These are phyloP conservation scores for Plecturocebus donacophilus DNA, from an alignment of 2,113 vertebrate genomes.

Conservation along the genomic window DNA sequence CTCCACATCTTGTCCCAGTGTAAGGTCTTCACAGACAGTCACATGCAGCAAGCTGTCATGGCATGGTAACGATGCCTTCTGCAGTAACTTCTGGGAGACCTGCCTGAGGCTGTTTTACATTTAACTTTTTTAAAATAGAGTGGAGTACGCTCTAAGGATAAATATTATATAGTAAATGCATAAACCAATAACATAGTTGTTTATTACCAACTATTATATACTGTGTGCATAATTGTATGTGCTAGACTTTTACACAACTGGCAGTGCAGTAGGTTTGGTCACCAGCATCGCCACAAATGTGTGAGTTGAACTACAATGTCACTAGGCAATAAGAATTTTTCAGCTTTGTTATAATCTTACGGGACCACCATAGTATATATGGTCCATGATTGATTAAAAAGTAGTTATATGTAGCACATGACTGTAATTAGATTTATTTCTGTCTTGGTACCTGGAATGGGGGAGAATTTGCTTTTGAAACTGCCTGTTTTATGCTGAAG, in stretches of 20 bases:
- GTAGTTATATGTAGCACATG: neutral
- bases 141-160: neutral
- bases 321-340: neutral
- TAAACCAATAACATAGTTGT: neutral
- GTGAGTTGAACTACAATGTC: neutral
- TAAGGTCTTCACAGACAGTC: neutral
- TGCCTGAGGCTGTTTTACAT: neutral
- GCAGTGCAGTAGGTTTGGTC: neutral
- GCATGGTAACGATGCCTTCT: neutral
- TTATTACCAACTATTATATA: neutral
- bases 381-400: neutral
- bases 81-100: neutral
- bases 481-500: neutral
- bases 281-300: neutral
- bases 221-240: neutral
- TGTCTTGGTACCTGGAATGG: neutral
- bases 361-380: neutral
- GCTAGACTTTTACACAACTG: neutral
- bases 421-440: neutral
- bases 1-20: neutral
- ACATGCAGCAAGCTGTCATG: neutral
- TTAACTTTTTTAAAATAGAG: neutral
- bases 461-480: conserved; percentile 13
- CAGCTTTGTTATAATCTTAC: neutral
- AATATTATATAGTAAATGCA: neutral